These are phyloP conservation scores for Hydrozoanthus tunicans DNA, from an alignment of 64 coral and sea anemone species.

Conservation along the genomic window DNA sequence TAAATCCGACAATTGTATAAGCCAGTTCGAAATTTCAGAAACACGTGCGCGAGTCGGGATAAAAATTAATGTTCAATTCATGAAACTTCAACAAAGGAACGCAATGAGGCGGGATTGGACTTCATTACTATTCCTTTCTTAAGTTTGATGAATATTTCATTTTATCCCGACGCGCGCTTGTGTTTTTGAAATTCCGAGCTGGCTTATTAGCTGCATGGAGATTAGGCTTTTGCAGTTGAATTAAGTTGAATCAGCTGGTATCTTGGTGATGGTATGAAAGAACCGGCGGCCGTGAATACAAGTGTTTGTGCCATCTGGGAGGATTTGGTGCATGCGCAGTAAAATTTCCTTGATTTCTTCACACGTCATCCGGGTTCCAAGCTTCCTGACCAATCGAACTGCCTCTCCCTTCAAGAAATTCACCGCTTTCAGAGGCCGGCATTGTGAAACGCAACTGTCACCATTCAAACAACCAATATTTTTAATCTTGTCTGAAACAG, in stretches of 20 bases:
- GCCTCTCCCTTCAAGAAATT: slow-evolving; percentile 48
- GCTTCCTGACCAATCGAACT: slow-evolving; percentile 39
- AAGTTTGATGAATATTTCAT: too few relatives aligned
- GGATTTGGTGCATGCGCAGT: slow-evolving; percentile 14
- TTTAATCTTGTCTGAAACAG: slow-evolving; percentile 13
- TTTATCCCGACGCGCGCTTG: too few relatives aligned
- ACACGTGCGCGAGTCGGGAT: too few relatives aligned
- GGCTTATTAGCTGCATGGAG: too few relatives aligned
- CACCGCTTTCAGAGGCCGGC: slow-evolving; percentile 25
- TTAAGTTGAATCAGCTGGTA: background rate
- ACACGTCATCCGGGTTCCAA: slow-evolving; percentile 14
- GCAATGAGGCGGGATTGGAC: too few relatives aligned
- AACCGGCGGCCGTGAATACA: slow-evolving; percentile 39
- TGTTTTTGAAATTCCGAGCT: too few relatives aligned
- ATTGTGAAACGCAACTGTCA: background rate
- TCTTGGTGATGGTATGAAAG: slow-evolving; percentile 14
- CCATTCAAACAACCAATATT: background rate
- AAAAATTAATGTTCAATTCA: too few relatives aligned
- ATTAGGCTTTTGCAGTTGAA: too few relatives aligned
- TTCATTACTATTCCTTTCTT: too few relatives aligned
- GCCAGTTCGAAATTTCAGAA: too few relatives aligned
- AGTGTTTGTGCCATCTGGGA: slow-evolving; percentile 16
- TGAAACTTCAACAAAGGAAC: too few relatives aligned
- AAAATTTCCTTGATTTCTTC: slow-evolving; percentile 53
- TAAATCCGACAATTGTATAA: too few relatives aligned